These are phyloP conservation scores for Gallinago solitaria DNA, from an alignment of 2,797 vertebrate genomes.

Conservation along the genomic window DNA sequence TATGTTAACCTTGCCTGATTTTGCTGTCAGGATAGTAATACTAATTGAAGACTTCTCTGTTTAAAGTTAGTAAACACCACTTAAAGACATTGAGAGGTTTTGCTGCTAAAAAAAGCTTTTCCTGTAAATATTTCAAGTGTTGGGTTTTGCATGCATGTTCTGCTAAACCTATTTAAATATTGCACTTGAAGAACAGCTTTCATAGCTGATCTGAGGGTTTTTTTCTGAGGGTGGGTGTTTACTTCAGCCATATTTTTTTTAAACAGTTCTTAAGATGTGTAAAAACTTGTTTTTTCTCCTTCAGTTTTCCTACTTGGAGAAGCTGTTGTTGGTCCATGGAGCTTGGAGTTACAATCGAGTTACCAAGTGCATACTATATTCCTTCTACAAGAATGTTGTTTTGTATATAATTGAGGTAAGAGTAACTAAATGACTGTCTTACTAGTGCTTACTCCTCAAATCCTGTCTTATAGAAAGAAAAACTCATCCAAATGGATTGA, in stretches of 20 bases:
- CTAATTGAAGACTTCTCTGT: neutral
- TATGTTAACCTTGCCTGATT: neutral
- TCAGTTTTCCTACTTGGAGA: slow-evolving; percentile 94
- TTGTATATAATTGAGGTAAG: slow-evolving; percentile 99
- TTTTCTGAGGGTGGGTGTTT: neutral
- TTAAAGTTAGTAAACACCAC: neutral
- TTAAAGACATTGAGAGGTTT: neutral
- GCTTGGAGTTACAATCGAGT: slow-evolving; percentile 99
- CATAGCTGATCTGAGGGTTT: neutral
- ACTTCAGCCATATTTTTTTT: neutral
- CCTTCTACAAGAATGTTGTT: slow-evolving; percentile 99
- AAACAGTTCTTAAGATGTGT: neutral
- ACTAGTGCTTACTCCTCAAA: neutral
- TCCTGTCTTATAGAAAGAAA: neutral
- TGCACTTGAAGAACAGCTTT: neutral
- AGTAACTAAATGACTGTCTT: neutral
- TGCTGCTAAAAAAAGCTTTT: neutral
- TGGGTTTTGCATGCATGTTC: neutral
- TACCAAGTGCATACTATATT: slow-evolving; percentile 98
- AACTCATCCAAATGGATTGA: neutral
- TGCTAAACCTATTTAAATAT: neutral
- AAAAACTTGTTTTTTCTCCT: neutral
- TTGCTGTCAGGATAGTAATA: neutral
- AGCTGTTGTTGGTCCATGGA: slow-evolving; percentile 93
- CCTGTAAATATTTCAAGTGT: neutral